A percentile compares a stretch with the other conserved stretches of the same genome.
These are phyloP conservation scores for Venustaconcha ellipsiformis DNA, from an alignment of 1,140 invertebrate genomes.

Conservation along the genomic window DNA sequence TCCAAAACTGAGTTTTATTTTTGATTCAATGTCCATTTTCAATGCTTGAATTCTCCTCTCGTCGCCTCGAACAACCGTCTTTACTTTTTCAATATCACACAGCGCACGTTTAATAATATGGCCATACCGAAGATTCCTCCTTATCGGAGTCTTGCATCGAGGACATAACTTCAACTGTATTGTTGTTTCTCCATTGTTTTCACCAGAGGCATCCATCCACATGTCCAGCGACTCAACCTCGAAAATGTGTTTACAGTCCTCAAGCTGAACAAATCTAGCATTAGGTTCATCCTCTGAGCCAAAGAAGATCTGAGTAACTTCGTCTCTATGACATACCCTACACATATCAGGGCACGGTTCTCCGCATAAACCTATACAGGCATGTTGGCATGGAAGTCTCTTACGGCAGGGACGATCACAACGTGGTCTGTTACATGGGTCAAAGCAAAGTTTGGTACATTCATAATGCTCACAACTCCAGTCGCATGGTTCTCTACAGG, in stretches of 20 bases:
- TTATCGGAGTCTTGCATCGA: constrained; percentile 75
- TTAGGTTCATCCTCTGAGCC: constrained; percentile 47
- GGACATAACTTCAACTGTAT: constrained; percentile 76
- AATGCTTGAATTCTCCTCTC: constrained; percentile 4
- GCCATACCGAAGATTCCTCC: constrained; percentile 74
- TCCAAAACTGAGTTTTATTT: too few relatives aligned
- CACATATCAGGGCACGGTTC: constrained; percentile 70
- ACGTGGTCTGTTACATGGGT: constrained; percentile 72
- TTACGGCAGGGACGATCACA: constrained; percentile 63
- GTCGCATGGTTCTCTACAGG: constrained; percentile 70
- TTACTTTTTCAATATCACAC: constrained; percentile 74
- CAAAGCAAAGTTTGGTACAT: constrained; percentile 73
- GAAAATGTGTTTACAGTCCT: constrained; percentile 33
- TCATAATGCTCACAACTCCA: constrained; percentile 71
- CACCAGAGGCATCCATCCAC: constrained; percentile 65
- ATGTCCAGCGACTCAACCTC: constrained; percentile 34
- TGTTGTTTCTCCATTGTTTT: constrained; percentile 44
- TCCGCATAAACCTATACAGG: constrained; percentile 73
- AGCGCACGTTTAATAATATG: constrained; percentile 73
- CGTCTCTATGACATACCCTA: constrained; percentile 50
- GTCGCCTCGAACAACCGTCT: constrained; percentile 62
- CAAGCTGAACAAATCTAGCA: constrained; percentile 24
- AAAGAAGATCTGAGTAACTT: constrained; percentile 71
- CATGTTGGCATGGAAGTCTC: constrained; percentile 73
- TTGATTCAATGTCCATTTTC: constrained; percentile 7